These are phyloP conservation scores for Oreamnos americanus DNA, from an alignment of 2,113 vertebrate species.

Conservation along the genomic window DNA sequence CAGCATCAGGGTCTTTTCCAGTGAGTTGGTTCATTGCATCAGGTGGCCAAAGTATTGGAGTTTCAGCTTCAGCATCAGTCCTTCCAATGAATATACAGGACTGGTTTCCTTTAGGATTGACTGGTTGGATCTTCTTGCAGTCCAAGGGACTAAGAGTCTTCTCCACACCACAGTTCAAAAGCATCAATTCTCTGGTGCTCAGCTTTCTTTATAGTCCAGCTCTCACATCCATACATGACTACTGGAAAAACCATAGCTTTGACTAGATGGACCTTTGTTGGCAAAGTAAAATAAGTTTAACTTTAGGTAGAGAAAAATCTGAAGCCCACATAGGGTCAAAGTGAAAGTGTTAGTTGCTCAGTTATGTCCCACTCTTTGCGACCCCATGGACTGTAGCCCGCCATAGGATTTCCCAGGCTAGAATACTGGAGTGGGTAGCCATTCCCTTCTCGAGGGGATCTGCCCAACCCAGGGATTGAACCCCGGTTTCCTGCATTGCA, in stretches of 20 bases:
- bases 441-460: background rate
- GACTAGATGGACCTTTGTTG: background rate
- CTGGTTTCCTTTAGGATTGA: background rate
- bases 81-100: background rate
- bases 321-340: background rate
- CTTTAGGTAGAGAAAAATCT: background rate
- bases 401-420: background rate
- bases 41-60: background rate
- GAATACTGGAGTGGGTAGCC: background rate
- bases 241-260: background rate
- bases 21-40: background rate
- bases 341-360: background rate
- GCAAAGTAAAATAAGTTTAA: background rate
- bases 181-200: rapidly evolving
- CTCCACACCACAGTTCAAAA: background rate
- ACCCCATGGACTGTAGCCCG: background rate
- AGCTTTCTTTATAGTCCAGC: background rate
- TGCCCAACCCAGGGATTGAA: background rate
- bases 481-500: background rate
- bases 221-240: background rate
- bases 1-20: background rate
- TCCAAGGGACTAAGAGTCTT: background rate
- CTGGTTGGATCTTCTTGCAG: background rate
- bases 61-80: background rate
- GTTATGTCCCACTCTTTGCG: background rate